Evolutionary conservation across 2,797 vertebrate genomes (phyloP).

Genomic region (Spheniscus humboldti): DNA sequence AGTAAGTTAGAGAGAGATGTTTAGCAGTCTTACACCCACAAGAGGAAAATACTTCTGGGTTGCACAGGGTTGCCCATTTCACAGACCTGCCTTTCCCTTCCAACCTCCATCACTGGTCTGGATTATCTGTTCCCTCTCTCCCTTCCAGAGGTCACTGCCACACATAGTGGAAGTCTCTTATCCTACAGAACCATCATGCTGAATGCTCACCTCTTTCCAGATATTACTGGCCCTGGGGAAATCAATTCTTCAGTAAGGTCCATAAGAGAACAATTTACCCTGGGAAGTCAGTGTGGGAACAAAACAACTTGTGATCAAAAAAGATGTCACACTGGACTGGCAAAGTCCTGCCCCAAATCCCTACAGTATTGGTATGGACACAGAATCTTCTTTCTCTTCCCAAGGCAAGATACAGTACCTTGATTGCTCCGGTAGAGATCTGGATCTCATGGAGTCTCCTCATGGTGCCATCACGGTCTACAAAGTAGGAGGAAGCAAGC

Average conservation of each 20-base stretch:
- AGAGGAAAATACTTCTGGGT: neutral
- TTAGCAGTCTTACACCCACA: neutral
- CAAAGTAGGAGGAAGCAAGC: slow-evolving; percentile 97
- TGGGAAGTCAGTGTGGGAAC: neutral
- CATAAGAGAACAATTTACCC: neutral
- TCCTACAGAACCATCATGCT: neutral
- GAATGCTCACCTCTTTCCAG: neutral
- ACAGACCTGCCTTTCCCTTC: neutral
- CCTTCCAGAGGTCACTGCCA: neutral
- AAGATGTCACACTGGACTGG: neutral
- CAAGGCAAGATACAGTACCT: slow-evolving; percentile 74
- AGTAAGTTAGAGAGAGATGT: neutral
- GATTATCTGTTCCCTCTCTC: neutral
- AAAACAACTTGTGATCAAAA: neutral
- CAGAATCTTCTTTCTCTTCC: neutral
- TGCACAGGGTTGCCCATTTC: neutral
- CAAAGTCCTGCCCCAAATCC: neutral
- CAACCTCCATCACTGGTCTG: neutral
- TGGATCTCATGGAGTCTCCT: slow-evolving; percentile 98
- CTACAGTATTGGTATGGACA: neutral
- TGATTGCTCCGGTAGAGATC: slow-evolving; percentile 97
- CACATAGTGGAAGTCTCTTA: neutral
- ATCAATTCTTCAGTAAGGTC: neutral
- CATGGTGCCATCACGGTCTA: slow-evolving; percentile 98
- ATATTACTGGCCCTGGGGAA: neutral